These are phyloP conservation scores for Scaptodrosophila latifasciaeformis DNA, from an alignment of 2,888 invertebrate species.

Conservation along the genomic window DNA sequence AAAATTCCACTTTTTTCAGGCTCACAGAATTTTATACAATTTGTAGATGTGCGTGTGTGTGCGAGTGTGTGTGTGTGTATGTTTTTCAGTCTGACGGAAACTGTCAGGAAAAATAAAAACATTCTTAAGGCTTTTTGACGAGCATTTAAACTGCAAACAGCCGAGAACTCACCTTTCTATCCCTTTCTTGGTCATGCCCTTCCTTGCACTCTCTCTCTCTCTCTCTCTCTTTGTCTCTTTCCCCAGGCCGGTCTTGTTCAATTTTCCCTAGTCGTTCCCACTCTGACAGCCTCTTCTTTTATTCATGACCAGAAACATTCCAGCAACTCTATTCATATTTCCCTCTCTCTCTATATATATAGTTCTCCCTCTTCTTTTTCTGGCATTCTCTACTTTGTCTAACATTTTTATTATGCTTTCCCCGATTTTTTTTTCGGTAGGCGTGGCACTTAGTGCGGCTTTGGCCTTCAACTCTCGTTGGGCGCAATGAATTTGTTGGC, in stretches of 20 bases:
- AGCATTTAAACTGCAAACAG: conserved; percentile 34
- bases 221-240: neutral
- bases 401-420: neutral
- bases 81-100: neutral
- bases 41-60: neutral
- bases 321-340: conserved; percentile 1
- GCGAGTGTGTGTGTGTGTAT: conserved; percentile 1
- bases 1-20: too few species aligned
- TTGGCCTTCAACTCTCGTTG: conserved; percentile 1
- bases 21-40: neutral
- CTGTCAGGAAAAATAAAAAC: conserved; percentile 42
- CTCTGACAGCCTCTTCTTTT: neutral
- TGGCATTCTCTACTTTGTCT: neutral
- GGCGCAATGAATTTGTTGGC: neutral
- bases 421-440: neutral
- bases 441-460: conserved; percentile 7
- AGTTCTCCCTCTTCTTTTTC: neutral
- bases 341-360: neutral
- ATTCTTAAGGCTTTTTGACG: conserved; percentile 40
- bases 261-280: too few species aligned
- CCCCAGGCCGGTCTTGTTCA: too few species aligned
- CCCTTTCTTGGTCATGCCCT: neutral
- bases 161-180: neutral
- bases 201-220: neutral
- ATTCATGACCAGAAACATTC: neutral